Evolutionary conservation across 2,888 invertebrate species (phyloP).

Genomic region (Sceliomorpha sp.): DNA sequence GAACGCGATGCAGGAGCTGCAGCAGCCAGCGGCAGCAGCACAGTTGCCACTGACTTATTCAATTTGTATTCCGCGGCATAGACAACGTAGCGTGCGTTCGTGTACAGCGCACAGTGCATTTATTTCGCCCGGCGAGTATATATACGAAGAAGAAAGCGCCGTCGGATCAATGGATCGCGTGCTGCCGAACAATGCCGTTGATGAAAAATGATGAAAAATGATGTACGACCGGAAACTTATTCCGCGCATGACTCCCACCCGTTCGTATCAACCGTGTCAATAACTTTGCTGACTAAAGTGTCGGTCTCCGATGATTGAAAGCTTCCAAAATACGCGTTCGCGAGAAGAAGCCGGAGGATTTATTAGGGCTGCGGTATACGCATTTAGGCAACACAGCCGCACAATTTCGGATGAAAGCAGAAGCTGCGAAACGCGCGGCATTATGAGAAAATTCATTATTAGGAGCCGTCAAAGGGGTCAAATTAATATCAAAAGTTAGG

Average conservation of each 20-base stretch:
- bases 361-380: not conserved
- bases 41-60: conserved; percentile 50
- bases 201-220: conserved; percentile 47
- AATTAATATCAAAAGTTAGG: too few relatives aligned
- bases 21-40: too few relatives aligned
- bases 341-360: conserved; percentile 14
- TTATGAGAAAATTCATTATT: too few relatives aligned
- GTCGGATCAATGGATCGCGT: conserved; percentile 45
- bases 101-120: conserved; percentile 35
- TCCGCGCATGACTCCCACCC: conserved; percentile 33
- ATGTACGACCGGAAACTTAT: conserved; percentile 44
- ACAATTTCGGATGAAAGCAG: too few relatives aligned
- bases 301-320: conserved; percentile 34
- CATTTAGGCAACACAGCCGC: not conserved
- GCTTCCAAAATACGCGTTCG: conserved; percentile 24
- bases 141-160: conserved; percentile 30
- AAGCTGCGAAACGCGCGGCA: too few relatives aligned
- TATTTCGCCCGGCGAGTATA: conserved; percentile 36
- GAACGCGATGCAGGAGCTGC: conserved; percentile 38
- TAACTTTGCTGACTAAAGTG: conserved; percentile 38
- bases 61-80: conserved; percentile 48
- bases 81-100: conserved; percentile 34
- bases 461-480: too few relatives aligned
- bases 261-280: conserved; percentile 41
- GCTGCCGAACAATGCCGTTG: conserved; percentile 36